Evolutionary conservation across 2,113 vertebrate species (phyloP).

Genomic region (Sebastes schlegelii): DNA sequence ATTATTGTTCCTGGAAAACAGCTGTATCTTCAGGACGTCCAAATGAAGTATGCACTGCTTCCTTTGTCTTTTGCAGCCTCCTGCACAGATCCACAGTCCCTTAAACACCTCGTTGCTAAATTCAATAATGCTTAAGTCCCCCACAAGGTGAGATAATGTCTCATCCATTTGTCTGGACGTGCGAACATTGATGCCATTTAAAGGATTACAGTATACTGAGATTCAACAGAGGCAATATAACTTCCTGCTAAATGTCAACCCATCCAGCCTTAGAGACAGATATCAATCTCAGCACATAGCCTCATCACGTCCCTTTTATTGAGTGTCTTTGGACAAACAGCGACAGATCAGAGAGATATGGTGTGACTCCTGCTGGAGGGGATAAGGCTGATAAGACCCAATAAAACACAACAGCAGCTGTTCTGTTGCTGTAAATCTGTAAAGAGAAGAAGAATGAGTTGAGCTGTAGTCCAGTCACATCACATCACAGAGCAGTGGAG

Average conservation of each 20-base stretch:
- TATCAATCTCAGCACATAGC: conserved; percentile 13
- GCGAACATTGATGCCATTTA: not conserved
- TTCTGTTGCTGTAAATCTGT: not conserved
- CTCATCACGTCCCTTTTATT: conserved; percentile 3
- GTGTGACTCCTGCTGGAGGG: conserved; percentile 18
- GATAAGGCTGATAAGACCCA: not conserved
- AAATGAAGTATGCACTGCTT: not conserved
- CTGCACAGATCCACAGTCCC: not conserved
- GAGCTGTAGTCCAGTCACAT: not conserved
- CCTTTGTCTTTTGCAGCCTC: not conserved
- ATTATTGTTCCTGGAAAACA: not conserved
- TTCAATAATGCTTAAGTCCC: not conserved
- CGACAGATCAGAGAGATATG: conserved; percentile 14
- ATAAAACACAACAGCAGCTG: not conserved
- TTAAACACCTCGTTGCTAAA: not conserved
- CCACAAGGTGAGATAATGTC: not conserved
- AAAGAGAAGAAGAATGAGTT: conserved; percentile 12
- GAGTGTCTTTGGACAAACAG: conserved; percentile 13
- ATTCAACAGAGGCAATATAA: not conserved
- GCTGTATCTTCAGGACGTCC: not conserved
- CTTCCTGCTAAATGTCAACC: conserved; percentile 13
- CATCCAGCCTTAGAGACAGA: conserved; percentile 4
- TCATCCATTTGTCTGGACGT: not conserved
- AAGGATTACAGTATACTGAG: not conserved
- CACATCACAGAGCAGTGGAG: not conserved